Evolutionary conservation across 2,113 vertebrate genomes (phyloP).

Genomic region (Baryphthengus martii): DNA sequence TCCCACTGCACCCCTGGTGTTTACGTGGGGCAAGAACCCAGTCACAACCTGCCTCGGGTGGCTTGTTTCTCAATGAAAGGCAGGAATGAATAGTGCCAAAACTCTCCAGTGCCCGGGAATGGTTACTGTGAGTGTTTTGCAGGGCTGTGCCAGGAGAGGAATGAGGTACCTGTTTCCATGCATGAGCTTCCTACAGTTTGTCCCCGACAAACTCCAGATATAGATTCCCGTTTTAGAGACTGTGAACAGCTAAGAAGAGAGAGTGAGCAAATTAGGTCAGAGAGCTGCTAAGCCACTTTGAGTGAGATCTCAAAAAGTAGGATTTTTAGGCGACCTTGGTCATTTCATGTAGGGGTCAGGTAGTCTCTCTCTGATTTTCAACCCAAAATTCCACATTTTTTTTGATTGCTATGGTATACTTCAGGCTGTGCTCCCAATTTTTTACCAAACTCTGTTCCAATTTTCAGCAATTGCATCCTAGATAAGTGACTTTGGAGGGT

Average conservation of each 20-base stretch:
- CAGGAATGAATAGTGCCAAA: background rate
- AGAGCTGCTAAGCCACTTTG: background rate
- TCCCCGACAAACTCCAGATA: slow-evolving; percentile 19
- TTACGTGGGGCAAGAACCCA: background rate
- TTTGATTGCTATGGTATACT: background rate
- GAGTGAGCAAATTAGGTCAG: background rate
- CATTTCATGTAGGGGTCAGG: background rate
- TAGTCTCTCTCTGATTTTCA: background rate
- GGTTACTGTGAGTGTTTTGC: background rate
- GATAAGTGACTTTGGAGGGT: background rate
- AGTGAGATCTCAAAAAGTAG: background rate
- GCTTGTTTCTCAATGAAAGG: background rate
- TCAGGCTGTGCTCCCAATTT: background rate
- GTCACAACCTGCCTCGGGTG: background rate
- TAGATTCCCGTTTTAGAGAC: background rate
- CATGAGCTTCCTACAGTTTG: slow-evolving; percentile 8
- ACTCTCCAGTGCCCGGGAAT: background rate
- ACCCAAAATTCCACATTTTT: background rate
- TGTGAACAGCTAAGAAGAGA: slow-evolving; percentile 4
- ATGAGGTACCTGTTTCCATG: background rate
- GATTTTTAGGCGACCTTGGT: background rate
- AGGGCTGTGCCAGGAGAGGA: background rate
- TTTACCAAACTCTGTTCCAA: rapidly evolving
- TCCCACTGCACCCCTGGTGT: background rate
- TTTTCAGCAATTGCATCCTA: background rate